A percentile compares a stretch with the other conserved stretches of the same genome.
phyloP scores from a whole-genome alignment of 2,888 invertebrate species.

The Hirtodrosophila histrioides region DNA sequence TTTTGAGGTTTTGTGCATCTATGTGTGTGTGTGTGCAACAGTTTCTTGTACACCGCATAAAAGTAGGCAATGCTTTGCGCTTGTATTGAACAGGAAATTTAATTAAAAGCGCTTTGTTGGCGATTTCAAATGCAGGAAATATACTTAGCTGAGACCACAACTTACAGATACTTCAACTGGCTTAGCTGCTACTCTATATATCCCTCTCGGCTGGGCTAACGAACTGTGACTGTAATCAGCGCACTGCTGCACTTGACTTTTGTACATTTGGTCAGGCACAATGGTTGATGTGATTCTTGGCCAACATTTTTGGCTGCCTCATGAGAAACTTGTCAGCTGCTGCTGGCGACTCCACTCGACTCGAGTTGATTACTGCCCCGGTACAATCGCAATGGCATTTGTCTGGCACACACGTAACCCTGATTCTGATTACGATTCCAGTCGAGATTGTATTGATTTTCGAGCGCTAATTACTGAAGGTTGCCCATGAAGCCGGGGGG shows the following conservation, averaged over 20 bases:
- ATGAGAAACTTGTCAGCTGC: slow-evolving; percentile 70
- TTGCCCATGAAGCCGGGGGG: background rate
- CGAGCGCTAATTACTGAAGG: slow-evolving; percentile 57
- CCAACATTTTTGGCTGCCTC: slow-evolving; percentile 28
- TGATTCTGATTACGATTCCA: slow-evolving; percentile 48
- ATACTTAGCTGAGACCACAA: slow-evolving; percentile 32
- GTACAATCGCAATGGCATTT: slow-evolving; percentile 54
- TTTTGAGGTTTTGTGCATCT: slow-evolving; percentile 52
- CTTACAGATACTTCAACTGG: slow-evolving; percentile 34
- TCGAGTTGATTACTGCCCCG: slow-evolving; percentile 59
- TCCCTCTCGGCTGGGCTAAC: slow-evolving; percentile 41
- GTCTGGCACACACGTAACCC: slow-evolving; percentile 39
- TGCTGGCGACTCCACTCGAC: slow-evolving; percentile 17
- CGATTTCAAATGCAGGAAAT: slow-evolving; percentile 35
- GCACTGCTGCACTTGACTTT: slow-evolving; percentile 67
- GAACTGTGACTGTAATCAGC: slow-evolving; percentile 63
- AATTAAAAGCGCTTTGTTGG: slow-evolving; percentile 64
- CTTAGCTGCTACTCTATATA: slow-evolving; percentile 10
- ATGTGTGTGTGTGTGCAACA: slow-evolving; percentile 55
- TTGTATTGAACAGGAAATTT: slow-evolving; percentile 67
- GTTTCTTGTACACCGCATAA: slow-evolving; percentile 44
- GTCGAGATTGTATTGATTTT: slow-evolving; percentile 64
- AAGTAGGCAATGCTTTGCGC: slow-evolving; percentile 63
- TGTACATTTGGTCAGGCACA: slow-evolving; percentile 28
- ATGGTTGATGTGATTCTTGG: slow-evolving; percentile 30